A percentile compares a stretch with the other conserved stretches of the same genome.
Conservation (phyloP, 2,797 vertebrate species). For the Iguana delicatissima region DNA sequence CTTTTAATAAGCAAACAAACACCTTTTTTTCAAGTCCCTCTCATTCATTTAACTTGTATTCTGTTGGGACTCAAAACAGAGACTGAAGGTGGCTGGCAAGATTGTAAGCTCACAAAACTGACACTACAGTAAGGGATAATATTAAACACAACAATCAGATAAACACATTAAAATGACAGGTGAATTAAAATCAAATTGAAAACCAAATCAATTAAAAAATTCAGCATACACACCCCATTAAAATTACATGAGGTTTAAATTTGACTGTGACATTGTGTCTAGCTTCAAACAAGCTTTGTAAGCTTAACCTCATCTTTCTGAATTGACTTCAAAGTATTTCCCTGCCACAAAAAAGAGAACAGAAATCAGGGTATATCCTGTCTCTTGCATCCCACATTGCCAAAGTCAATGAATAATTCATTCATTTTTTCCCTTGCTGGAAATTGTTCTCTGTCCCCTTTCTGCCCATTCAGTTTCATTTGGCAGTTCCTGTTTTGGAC, state of each 20-base stretch:
- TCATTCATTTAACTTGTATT: background rate
- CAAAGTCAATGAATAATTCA: slow-evolving; percentile 10
- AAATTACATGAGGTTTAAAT: background rate
- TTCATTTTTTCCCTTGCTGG: background rate
- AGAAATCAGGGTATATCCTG: background rate
- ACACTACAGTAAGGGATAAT: no score
- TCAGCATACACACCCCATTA: background rate
- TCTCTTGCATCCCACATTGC: background rate
- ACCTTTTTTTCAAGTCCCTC: background rate
- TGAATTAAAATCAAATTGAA: no score
- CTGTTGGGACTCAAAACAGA: no score
- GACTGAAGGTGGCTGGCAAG: no score
- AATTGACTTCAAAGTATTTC: background rate
- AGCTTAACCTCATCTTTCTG: background rate
- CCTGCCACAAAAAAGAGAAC: background rate
- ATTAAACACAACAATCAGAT: no score
- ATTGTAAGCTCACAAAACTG: no score
- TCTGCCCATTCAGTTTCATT: background rate
- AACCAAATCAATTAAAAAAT: background rate
- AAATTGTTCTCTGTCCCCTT: background rate
- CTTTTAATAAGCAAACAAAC: background rate
- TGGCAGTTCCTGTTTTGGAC: slow-evolving; percentile 6
- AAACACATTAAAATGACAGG: no score
- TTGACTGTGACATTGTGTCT: background rate
- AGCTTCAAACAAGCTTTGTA: background rate